Base-by-base conservation (phyloP, 2,888 invertebrate species). In the Lamellibrachia satsuma region DNA sequence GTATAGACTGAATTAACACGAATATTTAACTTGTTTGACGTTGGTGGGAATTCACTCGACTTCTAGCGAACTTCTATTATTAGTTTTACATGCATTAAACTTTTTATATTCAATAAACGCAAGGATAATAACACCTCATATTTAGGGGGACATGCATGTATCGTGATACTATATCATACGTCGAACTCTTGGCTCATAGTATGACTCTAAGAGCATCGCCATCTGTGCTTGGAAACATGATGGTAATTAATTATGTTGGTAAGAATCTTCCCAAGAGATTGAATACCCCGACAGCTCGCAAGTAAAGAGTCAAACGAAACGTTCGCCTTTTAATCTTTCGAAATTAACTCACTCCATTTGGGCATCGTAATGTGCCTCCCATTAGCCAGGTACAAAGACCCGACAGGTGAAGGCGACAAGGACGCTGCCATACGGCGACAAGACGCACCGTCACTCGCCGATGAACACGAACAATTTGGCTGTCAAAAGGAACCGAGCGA, bases 291-390 rank as follows among this genome's bases (percentile, higher is more conserved):
- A 75, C 75, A 75, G 75, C 75, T 75, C 75, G 75, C 22, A 15
- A 75, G 15, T 15, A 75, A 75, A 11, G 15, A 75, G 75, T 75
- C 75, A 75, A 75, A 75, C 75, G 75, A 75, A 75, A 75, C 75
- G 75, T 75, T 75, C 22, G 75, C 75, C 75, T 75, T 75, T 75
- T 75, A 75, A 75, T 75, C 75, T 75, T 75, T 75, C 15, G 22
- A 75, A 75, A 75, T 75, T 75, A 75, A 75, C 75, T 75, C 75
- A 75, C 75, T 75, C 75, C 75, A 75, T 75, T 75, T 75, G n/a
- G 75, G 75, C 75, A 75, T 75, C 75, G 22, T 75, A 75, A 75
- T 75, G 75, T 75, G 75, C 22, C 75, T 22, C 6, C 75, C 75
- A 75, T 75, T 75, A 75, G 75, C 15, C 15, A 22, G 22, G 4